phyloP scores from a whole-genome alignment of 2,797 vertebrate genomes.

The Tokudaia muenninki region DNA sequence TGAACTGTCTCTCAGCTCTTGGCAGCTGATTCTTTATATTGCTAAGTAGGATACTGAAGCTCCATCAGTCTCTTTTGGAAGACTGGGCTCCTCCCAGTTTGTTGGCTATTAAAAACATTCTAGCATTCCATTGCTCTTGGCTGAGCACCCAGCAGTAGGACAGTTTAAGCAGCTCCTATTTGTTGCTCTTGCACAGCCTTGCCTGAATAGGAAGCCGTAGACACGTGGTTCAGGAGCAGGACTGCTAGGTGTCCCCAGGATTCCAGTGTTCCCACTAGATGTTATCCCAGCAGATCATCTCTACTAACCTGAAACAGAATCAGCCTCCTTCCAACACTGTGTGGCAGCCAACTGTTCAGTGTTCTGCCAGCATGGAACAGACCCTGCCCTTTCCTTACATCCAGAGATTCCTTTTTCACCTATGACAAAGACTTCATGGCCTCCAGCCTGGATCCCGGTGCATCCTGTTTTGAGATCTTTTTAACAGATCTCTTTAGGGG shows the following conservation, averaged over 20 bases:
- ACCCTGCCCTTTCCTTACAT: neutral
- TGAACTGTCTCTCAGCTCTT: neutral
- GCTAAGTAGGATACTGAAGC: neutral
- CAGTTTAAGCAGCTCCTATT: neutral
- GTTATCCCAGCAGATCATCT: neutral
- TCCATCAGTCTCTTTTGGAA: neutral
- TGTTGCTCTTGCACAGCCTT: neutral
- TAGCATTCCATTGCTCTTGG: neutral
- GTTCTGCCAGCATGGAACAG: neutral
- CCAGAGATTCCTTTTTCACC: neutral
- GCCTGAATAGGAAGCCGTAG: too few species aligned
- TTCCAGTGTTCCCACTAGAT: neutral
- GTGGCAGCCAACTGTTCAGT: too few species aligned
- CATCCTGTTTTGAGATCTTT: neutral
- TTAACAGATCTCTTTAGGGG: neutral
- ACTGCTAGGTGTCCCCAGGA: neutral
- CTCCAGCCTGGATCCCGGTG: neutral
- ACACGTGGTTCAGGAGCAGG: neutral
- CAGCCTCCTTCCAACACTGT: neutral
- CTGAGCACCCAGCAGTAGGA: neutral
- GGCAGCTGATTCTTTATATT: neutral
- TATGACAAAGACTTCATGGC: neutral
- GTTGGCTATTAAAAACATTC: neutral
- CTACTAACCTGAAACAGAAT: neutral
- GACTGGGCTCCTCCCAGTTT: neutral